phyloP scores from a whole-genome alignment of 2,113 vertebrate species.

The Shinisaurus crocodilurus region DNA sequence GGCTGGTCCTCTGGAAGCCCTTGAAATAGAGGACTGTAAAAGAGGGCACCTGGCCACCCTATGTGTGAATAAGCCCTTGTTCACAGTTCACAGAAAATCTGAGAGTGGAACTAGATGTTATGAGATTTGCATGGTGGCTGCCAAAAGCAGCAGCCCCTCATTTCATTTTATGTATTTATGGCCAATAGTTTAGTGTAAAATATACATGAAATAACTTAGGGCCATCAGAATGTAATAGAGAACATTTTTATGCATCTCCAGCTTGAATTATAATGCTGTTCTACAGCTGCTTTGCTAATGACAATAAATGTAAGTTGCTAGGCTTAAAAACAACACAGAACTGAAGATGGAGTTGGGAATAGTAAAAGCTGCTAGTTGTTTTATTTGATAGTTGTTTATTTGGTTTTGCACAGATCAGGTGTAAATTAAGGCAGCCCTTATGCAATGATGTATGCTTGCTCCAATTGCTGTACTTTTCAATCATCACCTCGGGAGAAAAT shows the following conservation, averaged over 20 bases:
- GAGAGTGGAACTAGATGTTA: background rate
- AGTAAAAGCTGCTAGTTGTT: background rate
- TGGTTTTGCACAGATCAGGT: conserved; percentile 22
- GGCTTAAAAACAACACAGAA: background rate
- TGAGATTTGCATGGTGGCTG: background rate
- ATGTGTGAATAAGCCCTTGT: background rate
- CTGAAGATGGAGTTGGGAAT: conserved; percentile 18
- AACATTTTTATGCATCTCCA: background rate
- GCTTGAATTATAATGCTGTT: background rate
- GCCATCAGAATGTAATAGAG: background rate
- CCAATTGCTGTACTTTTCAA: conserved; percentile 24
- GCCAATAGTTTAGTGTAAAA: background rate
- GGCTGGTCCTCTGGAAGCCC: no score
- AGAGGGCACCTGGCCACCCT: no score
- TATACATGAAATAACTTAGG: conserved; percentile 8
- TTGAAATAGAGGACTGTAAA: no score
- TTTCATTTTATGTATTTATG: background rate
- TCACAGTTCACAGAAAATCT: background rate
- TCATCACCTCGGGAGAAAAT: conserved; percentile 38
- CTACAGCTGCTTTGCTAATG: background rate
- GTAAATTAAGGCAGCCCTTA: conserved; percentile 18
- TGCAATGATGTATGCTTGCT: conserved; percentile 33
- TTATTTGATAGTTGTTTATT: conserved; percentile 31
- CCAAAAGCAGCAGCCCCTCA: background rate
- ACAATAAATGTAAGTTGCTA: background rate